Evolutionary conservation across 2,113 vertebrate genomes (phyloP), one percentile per base, ranked within the genome.

Genomic region (Cervus canadensis): DNA sequence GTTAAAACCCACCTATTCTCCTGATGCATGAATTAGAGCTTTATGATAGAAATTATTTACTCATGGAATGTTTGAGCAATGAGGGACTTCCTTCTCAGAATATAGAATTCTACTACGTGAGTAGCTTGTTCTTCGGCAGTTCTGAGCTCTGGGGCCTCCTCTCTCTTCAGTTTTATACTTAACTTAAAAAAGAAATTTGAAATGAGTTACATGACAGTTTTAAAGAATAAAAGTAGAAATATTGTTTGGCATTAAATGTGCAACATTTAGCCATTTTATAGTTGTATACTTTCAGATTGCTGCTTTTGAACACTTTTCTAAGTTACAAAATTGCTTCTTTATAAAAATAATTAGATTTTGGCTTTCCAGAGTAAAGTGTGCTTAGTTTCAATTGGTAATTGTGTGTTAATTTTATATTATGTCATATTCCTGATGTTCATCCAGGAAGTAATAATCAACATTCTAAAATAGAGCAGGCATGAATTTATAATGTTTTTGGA

Each of bases 391-490:
- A 0, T 79, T 82, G 94, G 64, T 43, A 78, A 91, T 96, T 92
- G 21, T 50, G 5, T 78, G 28, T 15, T 95, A 76, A 88, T 88
- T 95, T 95, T 56, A 82, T 87, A 60, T 56, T 83, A 81, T 89
- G 21, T 91, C 30, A 56, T 92, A 14, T 87, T 90, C 57, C 43
- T 91, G 59, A 94, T 96, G 26, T 81, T 97, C 54, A 36, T 88
- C 62, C n/a, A 97, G 64, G 6, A 56, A 89, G 36, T 92, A 94
- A 45, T 92, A 90, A 33, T 45, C 67, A 92, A 26, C 21, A 88
- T 97, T 96, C 59, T 96, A 82, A 97, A 95, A 71, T 87, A 85
- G 13, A 85, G 33, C 21, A 86, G 64, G 30, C 33, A 79, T 94
- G 43, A 91, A 67, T 50, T 92, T 95, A 60, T 54, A 67, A 14